Evolutionary conservation across 1,140 invertebrate species (phyloP), one percentile per base, ranked within the genome.

Genomic region (Zaprionus taronus): DNA sequence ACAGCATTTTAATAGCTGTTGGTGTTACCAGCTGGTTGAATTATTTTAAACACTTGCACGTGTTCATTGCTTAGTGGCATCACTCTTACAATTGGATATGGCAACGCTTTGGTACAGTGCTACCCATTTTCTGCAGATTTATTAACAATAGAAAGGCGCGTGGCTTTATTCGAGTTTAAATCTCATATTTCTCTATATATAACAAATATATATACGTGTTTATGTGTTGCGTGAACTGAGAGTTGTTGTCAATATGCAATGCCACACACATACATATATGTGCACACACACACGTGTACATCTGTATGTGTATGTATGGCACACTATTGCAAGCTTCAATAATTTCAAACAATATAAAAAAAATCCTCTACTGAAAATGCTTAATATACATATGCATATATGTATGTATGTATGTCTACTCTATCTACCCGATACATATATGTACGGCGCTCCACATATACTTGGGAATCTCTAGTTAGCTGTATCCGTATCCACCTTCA

Each of bases 331-430:
- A 14, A 22, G 4, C 47, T 14, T 24, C 47, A 24, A 51, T 20
- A 24, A 51, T 20, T 20, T 51, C 17, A 12, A 49, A 49, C 4
- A 22, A 17, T 56, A 9, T n/a, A 47, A 17, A 7, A 44, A 47
- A 17, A 7, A 44, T n/a, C 41, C 41, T 44, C 6, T 0, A 44
- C 41, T 7, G 5, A n/a, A 44, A 11, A 11, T 44, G 41, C n/a
- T n/a, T n/a, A 7, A 57, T 26, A 47, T 67, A 67, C 20, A 67
- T 44, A 56, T 36, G 26, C 2, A 60, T n/a, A 51, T 24, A 51
- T 60, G 58, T 49, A 49, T 60, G 58, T 49, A 49, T 47, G 12
- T 49, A 56, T 28, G 41, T 15, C 38, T 66, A 3, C 28, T 56
- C n/a, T 20, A 7, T 17, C 6, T 31, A 31, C 31, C 31, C 9